Percentiles rank a stretch among this genome's conserved stretches.
These are phyloP conservation scores for Kradibia gibbosae DNA, from an alignment of 1,140 invertebrate genomes.

Conservation along the genomic window DNA sequence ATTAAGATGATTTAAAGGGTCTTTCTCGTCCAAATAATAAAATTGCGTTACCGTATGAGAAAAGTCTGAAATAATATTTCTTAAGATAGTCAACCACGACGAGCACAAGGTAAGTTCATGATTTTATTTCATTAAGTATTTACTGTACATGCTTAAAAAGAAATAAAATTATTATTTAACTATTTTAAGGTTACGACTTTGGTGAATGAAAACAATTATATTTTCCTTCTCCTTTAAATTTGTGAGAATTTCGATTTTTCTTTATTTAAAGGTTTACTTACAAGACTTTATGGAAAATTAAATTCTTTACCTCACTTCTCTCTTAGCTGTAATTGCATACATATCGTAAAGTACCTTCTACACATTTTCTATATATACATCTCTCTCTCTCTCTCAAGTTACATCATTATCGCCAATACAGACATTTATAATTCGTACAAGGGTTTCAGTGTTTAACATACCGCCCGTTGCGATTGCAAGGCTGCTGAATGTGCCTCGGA, in stretches of 20 bases:
- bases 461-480: constrained; percentile 62
- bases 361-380: too few relatives aligned
- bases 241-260: background rate
- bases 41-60: background rate
- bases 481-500: constrained; percentile 42
- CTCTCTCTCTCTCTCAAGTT: too few relatives aligned
- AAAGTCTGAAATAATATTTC: background rate
- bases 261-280: background rate
- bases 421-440: too few relatives aligned
- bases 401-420: too few relatives aligned
- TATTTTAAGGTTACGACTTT: background rate
- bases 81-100: background rate
- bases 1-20: background rate
- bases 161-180: too few relatives aligned
- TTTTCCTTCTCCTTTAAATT: background rate
- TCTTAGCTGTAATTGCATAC: too few relatives aligned
- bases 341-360: background rate
- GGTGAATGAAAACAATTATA: background rate
- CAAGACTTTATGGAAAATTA: background rate
- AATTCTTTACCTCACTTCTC: too few relatives aligned
- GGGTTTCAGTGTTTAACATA: constrained; percentile 48
- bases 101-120: background rate
- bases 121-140: too few relatives aligned
- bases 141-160: too few relatives aligned
- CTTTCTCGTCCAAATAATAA: background rate